These are phyloP conservation scores for Trididemnum nubilum DNA, from an alignment of 23 tunicate genomes.

Conservation along the genomic window DNA sequence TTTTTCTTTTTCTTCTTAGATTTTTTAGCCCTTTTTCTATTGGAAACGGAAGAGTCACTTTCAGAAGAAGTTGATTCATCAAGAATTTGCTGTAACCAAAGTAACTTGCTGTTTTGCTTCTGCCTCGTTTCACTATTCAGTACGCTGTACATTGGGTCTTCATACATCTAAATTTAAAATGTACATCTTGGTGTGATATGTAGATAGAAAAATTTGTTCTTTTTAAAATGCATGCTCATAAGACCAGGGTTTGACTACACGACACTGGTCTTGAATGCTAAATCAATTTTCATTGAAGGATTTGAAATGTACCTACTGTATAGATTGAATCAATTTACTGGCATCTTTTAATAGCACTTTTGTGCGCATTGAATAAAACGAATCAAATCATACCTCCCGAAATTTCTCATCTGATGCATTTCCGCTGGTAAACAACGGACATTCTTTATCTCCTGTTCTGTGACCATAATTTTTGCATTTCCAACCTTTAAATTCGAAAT, in stretches of 20 bases:
- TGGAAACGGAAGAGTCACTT: slow-evolving; percentile 17
- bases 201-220: too few species aligned
- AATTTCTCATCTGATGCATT: slow-evolving; percentile 83
- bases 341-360: too few species aligned
- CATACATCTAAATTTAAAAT: slow-evolving; percentile 66
- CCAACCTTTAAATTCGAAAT: slow-evolving; percentile 55
- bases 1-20: slow-evolving; percentile 48
- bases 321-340: too few species aligned
- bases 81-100: slow-evolving; percentile 67
- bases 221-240: too few species aligned
- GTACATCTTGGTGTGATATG: too few species aligned
- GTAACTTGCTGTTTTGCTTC: slow-evolving; percentile 55
- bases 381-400: slow-evolving; percentile 52
- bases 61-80: slow-evolving; percentile 53
- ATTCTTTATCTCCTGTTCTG: slow-evolving; percentile 91
- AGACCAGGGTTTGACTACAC: too few species aligned
- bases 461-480: slow-evolving; percentile 95
- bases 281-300: too few species aligned
- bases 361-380: not conserved
- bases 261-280: too few species aligned
- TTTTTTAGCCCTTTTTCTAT: slow-evolving; percentile 29
- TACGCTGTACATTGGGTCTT: slow-evolving; percentile 86
- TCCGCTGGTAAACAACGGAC: slow-evolving; percentile 84
- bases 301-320: too few species aligned
- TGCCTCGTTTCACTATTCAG: slow-evolving; percentile 44